Evolutionary conservation across 2,113 vertebrate species (phyloP).

Genomic region (Thalassoma bifasciatum): DNA sequence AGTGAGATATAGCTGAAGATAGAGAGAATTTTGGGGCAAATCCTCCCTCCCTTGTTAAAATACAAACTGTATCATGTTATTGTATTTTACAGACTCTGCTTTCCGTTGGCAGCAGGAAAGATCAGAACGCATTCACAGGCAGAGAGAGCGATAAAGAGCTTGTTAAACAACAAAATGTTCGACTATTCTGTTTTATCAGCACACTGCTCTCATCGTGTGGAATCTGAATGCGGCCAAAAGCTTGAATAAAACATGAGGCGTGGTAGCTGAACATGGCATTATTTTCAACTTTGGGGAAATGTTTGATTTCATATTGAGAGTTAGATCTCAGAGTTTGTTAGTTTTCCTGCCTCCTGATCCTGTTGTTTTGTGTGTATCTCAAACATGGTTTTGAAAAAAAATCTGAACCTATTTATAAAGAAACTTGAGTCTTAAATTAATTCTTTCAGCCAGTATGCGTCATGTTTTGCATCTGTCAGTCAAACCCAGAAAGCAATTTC

Average conservation of each 20-base stretch:
- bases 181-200: conserved; percentile 54
- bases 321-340: not conserved
- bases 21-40: not conserved
- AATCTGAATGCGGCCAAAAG: conserved; percentile 3
- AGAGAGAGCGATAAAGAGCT: conserved; percentile 37
- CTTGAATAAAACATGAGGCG: conserved; percentile 48
- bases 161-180: conserved; percentile 51
- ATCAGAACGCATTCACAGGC: conserved; percentile 38
- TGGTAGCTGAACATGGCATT: conserved; percentile 1
- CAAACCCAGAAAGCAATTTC: not conserved
- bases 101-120: conserved; percentile 19
- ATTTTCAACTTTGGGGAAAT: not conserved
- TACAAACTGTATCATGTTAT: conserved; percentile 17
- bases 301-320: not conserved
- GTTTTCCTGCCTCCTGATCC: not conserved
- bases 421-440: not conserved
- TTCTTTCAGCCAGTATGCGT: conserved; percentile 11
- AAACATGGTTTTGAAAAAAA: not conserved
- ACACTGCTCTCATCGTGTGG: conserved; percentile 35
- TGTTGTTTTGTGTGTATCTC: not conserved
- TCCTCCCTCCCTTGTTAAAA: conserved; percentile 18
- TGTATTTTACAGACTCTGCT: conserved; percentile 29
- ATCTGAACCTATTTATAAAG: not conserved
- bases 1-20: conserved; percentile 3
- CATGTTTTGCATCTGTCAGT: not conserved